phyloP scores from a whole-genome alignment of 1,140 invertebrate genomes.

The Tribolium madens region DNA sequence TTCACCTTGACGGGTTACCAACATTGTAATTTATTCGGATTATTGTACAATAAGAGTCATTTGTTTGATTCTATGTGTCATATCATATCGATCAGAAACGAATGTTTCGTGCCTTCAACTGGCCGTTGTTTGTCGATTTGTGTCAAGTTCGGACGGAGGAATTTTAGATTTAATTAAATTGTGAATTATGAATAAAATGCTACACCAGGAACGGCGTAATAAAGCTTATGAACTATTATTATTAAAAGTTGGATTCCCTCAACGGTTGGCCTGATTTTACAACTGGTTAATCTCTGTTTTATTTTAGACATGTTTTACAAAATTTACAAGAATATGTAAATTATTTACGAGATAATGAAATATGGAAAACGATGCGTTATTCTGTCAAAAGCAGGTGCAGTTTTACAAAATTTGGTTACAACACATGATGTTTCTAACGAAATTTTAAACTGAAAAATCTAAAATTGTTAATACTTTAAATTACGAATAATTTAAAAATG shows the following conservation, averaged over 20 bases:
- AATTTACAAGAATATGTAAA: not conserved
- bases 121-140: too few relatives aligned
- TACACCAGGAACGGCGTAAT: not conserved
- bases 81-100: too few relatives aligned
- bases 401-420: too few relatives aligned
- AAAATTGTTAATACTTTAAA: too few relatives aligned
- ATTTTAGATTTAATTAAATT: not conserved
- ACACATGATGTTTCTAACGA: too few relatives aligned
- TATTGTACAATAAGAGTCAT: not conserved
- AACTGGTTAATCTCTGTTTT: not conserved
- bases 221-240: not conserved
- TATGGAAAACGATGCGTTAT: too few relatives aligned
- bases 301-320: not conserved
- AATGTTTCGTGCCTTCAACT: too few relatives aligned
- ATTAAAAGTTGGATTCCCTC: not conserved
- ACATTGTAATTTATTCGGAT: too few relatives aligned
- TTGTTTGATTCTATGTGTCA: not conserved
- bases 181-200: not conserved
- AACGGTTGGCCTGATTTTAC: not conserved
- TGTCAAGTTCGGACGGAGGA: not conserved
- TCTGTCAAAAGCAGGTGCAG: too few relatives aligned
- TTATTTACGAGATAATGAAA: not conserved
- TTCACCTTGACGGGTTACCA: not conserved
- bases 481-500: too few relatives aligned
- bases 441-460: too few relatives aligned